These are phyloP conservation scores for Phycodurus eques DNA, from an alignment of 2,113 vertebrate species.

Conservation along the genomic window DNA sequence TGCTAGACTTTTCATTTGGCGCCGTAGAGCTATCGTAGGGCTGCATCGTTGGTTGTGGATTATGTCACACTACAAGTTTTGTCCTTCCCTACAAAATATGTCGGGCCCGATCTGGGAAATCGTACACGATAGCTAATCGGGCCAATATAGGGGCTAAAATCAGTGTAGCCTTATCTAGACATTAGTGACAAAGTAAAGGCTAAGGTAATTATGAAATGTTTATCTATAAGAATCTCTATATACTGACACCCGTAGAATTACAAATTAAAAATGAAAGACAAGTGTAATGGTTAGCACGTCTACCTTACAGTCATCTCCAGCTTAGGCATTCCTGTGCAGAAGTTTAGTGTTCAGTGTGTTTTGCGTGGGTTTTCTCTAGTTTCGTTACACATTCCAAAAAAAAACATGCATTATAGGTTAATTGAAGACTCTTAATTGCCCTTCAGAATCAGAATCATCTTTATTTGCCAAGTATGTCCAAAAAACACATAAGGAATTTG, in stretches of 20 bases:
- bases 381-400: background rate
- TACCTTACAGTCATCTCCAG: background rate
- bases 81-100: no score
- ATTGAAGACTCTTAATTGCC: background rate
- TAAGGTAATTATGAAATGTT: background rate
- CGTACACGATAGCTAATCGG: no score
- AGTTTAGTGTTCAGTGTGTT: background rate
- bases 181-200: background rate
- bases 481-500: no score
- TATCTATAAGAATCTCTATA: background rate
- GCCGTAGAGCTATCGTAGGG: no score
- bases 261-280: background rate
- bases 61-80: no score
- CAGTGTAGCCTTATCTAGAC: no score
- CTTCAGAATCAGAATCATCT: no score
- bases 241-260: background rate
- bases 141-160: no score
- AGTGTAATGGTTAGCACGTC: background rate
- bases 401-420: background rate
- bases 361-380: background rate
- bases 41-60: no score
- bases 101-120: no score
- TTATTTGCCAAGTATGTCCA: no score
- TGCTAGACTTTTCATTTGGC: no score
- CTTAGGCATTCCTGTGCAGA: background rate